phyloP scores from a whole-genome alignment of 2,888 invertebrate species.

The Andrena camellia region DNA sequence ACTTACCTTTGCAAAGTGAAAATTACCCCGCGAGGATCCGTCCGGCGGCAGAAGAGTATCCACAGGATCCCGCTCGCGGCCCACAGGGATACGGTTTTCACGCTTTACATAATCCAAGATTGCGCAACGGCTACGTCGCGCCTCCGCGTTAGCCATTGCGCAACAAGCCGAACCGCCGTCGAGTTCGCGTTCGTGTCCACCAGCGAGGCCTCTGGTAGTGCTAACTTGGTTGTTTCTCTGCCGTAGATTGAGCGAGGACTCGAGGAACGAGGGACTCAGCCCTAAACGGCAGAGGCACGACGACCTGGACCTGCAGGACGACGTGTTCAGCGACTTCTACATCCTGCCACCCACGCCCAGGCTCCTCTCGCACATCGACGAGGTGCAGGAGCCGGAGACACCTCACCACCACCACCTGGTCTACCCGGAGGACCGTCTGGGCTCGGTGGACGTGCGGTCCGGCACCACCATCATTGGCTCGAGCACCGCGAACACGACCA shows the following conservation, averaged over 20 bases:
- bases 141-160: too few relatives aligned
- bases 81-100: too few relatives aligned
- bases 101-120: too few relatives aligned
- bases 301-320: constrained; percentile 90
- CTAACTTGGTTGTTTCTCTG: neutral
- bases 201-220: too few relatives aligned
- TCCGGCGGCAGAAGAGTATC: too few relatives aligned
- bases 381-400: constrained; percentile 81
- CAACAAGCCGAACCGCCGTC: too few relatives aligned
- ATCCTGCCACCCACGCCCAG: constrained; percentile 89
- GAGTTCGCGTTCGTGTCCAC: too few relatives aligned
- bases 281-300: constrained; percentile 85
- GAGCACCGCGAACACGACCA: constrained; percentile 58
- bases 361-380: constrained; percentile 89
- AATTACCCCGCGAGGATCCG: too few relatives aligned
- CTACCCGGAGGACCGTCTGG: constrained; percentile 67
- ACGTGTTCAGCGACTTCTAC: constrained; percentile 90
- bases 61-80: too few relatives aligned
- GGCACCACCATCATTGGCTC: constrained; percentile 54
- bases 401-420: constrained; percentile 67
- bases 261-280: constrained; percentile 74
- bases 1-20: too few relatives aligned
- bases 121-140: too few relatives aligned
- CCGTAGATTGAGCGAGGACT: constrained; percentile 77
- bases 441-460: constrained; percentile 70